Conservation (phyloP, 2,797 vertebrate genomes). For the Sebastes kiyomatsui region DNA sequence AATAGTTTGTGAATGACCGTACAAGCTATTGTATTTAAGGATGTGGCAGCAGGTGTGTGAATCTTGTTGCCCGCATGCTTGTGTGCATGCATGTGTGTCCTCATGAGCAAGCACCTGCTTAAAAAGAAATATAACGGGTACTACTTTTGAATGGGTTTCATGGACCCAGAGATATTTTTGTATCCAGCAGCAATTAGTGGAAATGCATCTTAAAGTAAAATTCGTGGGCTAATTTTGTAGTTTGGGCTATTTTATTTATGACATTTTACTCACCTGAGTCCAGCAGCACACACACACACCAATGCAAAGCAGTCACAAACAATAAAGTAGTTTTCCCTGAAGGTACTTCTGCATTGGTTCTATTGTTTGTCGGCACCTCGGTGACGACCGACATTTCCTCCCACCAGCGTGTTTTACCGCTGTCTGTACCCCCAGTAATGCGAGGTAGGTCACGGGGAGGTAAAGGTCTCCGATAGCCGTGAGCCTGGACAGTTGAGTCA, state of each 20-base stretch:
- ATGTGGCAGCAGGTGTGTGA: background rate
- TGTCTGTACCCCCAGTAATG: background rate
- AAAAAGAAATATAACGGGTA: background rate
- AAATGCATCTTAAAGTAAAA: background rate
- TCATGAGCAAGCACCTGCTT: background rate
- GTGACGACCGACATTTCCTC: background rate
- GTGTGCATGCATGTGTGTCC: background rate
- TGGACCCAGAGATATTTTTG: background rate
- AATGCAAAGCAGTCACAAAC: background rate
- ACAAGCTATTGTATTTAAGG: too few species aligned
- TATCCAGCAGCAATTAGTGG: background rate
- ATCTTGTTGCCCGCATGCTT: background rate
- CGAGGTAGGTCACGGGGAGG: constrained; percentile 19
- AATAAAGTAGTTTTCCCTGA: background rate
- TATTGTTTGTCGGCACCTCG: background rate
- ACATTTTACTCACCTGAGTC: background rate
- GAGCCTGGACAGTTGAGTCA: constrained; percentile 48
- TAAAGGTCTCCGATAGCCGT: constrained; percentile 55
- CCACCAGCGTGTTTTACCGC: background rate
- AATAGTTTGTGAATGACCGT: background rate
- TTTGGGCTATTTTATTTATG: background rate
- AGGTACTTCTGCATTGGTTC: background rate
- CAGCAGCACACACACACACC: too few species aligned
- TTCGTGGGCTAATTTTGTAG: background rate
- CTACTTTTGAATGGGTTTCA: background rate